These are phyloP conservation scores for Apus apus DNA, from an alignment of 2,113 vertebrate genomes.

Conservation along the genomic window DNA sequence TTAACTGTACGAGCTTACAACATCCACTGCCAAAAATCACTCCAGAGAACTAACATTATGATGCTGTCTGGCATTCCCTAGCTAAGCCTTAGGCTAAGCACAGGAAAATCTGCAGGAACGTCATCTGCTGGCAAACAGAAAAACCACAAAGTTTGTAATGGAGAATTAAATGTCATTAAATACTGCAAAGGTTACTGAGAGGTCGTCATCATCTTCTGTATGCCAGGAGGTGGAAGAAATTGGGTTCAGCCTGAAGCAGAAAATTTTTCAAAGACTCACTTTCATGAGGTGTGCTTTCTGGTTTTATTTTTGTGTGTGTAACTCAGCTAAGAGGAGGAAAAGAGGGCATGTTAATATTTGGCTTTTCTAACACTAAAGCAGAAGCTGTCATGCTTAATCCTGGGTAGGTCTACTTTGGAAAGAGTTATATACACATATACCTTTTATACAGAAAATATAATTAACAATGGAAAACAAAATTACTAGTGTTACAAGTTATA, in stretches of 20 bases:
- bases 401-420: background rate
- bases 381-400: background rate
- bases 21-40: background rate
- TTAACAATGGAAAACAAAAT: background rate
- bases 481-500: background rate
- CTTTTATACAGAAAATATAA: background rate
- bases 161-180: background rate
- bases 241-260: background rate
- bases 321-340: background rate
- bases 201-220: background rate
- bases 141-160: background rate
- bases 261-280: background rate
- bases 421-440: accelerated
- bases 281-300: accelerated
- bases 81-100: background rate
- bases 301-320: background rate
- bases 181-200: background rate
- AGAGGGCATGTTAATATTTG: background rate
- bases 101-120: background rate
- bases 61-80: background rate
- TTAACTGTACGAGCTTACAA: background rate
- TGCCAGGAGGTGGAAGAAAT: background rate
- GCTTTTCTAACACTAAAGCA: background rate
- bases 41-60: background rate
- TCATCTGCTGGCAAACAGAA: background rate